Percentiles rank a stretch among this genome's conserved stretches.
phyloP scores from a whole-genome alignment of 1,140 invertebrate species.

The Xylocopa sonorina region DNA sequence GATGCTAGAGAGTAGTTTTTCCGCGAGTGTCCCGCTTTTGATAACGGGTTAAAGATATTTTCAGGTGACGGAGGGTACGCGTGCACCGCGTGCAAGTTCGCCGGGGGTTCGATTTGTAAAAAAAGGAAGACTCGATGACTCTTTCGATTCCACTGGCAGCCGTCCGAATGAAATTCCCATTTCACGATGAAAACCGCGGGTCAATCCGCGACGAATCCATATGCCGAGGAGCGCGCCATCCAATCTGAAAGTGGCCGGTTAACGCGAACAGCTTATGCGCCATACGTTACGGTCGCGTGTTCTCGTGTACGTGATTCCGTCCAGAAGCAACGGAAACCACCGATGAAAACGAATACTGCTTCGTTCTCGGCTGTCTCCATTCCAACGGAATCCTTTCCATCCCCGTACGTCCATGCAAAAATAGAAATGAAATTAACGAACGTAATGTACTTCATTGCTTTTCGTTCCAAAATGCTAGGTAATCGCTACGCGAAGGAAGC shows the following conservation, averaged over 20 bases:
- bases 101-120: not conserved
- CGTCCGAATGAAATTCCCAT: slow-evolving; percentile 71
- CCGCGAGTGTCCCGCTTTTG: no score
- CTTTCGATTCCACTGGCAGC: slow-evolving; percentile 46
- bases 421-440: no score
- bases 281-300: slow-evolving; percentile 67
- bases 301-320: slow-evolving; percentile 55
- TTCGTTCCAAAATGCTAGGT: no score
- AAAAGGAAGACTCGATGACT: slow-evolving; percentile 3
- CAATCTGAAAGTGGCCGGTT: slow-evolving; percentile 70
- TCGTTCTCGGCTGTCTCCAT: not conserved
- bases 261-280: slow-evolving; percentile 69
- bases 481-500: no score
- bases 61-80: no score
- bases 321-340: slow-evolving; percentile 55
- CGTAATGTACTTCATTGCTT: no score
- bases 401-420: not conserved
- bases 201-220: slow-evolving; percentile 72
- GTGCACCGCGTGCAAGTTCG: no score
- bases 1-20: not conserved
- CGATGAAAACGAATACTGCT: slow-evolving; percentile 45
- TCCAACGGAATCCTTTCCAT: not conserved
- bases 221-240: slow-evolving; percentile 72
- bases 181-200: slow-evolving; percentile 66
- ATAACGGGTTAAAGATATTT: no score